Evolutionary conservation across 2,113 vertebrate species (phyloP).

Genomic region (Tiliqua scincoides): DNA sequence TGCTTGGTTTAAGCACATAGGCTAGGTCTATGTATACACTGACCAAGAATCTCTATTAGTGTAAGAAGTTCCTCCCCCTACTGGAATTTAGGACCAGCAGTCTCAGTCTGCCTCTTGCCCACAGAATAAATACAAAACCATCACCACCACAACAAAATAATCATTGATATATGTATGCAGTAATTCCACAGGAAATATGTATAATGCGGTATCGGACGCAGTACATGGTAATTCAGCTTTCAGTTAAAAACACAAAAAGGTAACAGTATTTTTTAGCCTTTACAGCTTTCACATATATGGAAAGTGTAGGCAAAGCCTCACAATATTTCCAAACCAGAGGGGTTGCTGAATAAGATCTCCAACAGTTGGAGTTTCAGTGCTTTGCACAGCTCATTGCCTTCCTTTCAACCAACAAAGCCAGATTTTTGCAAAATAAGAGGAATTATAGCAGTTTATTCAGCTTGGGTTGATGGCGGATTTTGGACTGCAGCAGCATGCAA

Average conservation of each 20-base stretch:
- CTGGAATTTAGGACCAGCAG: background rate
- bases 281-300: too few relatives aligned
- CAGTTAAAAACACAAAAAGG: background rate
- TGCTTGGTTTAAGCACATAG: background rate
- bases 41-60: background rate
- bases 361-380: background rate
- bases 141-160: background rate
- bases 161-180: background rate
- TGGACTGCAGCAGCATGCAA: background rate
- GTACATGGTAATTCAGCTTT: background rate
- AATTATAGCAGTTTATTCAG: background rate
- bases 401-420: background rate
- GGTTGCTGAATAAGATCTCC: background rate
- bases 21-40: background rate
- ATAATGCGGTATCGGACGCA: background rate
- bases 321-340: background rate
- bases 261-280: background rate
- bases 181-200: background rate
- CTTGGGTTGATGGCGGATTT: background rate
- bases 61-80: background rate
- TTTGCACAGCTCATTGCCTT: background rate
- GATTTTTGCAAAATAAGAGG: background rate
- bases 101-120: background rate
- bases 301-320: background rate
- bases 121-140: background rate